Evolutionary conservation across 2,113 vertebrate genomes (phyloP), one percentile per base, ranked within the genome.

Genomic region (Vulpes vulpes): DNA sequence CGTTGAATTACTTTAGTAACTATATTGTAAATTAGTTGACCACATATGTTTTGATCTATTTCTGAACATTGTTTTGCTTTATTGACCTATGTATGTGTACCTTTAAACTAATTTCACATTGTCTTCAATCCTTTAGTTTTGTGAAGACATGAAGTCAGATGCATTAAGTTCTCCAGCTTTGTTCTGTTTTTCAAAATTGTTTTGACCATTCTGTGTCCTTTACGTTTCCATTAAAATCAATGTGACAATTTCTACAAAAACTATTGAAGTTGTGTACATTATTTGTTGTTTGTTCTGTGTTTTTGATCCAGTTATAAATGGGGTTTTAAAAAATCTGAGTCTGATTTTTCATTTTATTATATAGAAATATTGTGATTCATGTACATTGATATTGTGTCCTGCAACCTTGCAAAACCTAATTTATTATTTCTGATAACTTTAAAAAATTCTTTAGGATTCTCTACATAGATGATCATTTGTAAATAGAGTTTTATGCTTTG

Each of bases 331-430:
- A 49, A 49, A 51, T 51, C 89, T 89, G 35, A 11, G 9, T 89
- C 30, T 43, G 80, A 60, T 51, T 38, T 96, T 83, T 96, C 59
- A 93, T 60, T 76, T 96, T 67, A 74, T 32, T 84, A 90, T 69
- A 27, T 71, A 85, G 53, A 65, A 93, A 86, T 64, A 65, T 19
- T 43, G 8, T 65, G 2, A 71, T 57, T 51, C 78, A 84, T 51
- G 55, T 90, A 79, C 23, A 22, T 62, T 73, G 5, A 71, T 65
- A 57, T 7, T 55, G 57, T 20, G 8, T 85, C 35, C 25, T 95
- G 38, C 30, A 27, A 10, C 38, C 71, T 95, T 95, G 69, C 60
- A 78, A 78, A 95, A 60, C 23, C 23, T 81, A 14, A 30, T 43
- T 76, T 51, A 81, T 32, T 38, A 81, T 35, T 80, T 89, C 38